Evolutionary conservation across 2,113 vertebrate genomes (phyloP).

Genomic region (Lates calcarifer): DNA sequence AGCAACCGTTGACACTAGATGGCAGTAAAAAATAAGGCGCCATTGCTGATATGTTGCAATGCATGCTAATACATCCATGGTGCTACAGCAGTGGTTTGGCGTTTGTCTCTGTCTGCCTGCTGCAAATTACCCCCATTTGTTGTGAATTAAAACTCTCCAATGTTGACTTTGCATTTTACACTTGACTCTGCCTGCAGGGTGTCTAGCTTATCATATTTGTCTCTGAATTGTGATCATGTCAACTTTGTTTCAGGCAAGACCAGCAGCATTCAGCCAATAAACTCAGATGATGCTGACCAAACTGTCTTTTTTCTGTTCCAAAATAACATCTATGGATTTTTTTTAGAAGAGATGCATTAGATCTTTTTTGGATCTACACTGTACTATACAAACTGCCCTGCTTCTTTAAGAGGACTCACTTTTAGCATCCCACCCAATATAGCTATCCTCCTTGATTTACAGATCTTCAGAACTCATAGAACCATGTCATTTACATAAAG

Average conservation of each 20-base stretch:
- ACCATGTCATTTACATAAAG: neutral
- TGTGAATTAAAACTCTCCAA: neutral
- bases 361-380: neutral
- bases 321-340: neutral
- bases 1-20: conserved; percentile 60
- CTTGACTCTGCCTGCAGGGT: neutral
- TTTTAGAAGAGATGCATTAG: neutral
- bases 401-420: neutral
- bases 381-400: neutral
- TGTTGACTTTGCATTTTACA: neutral
- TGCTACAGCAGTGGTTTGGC: neutral
- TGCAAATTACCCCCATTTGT: too few relatives aligned
- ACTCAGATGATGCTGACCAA: neutral
- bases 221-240: neutral
- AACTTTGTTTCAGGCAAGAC: neutral
- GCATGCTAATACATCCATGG: too few relatives aligned
- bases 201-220: neutral
- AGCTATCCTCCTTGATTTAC: neutral
- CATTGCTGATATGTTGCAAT: neutral
- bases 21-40: conserved; percentile 61
- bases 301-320: neutral
- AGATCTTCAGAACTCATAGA: neutral
- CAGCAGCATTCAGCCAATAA: neutral
- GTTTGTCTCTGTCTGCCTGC: neutral
- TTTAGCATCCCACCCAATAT: neutral